Conservation (phyloP, 2,113 vertebrate species). For the Ifrita kowaldi region DNA sequence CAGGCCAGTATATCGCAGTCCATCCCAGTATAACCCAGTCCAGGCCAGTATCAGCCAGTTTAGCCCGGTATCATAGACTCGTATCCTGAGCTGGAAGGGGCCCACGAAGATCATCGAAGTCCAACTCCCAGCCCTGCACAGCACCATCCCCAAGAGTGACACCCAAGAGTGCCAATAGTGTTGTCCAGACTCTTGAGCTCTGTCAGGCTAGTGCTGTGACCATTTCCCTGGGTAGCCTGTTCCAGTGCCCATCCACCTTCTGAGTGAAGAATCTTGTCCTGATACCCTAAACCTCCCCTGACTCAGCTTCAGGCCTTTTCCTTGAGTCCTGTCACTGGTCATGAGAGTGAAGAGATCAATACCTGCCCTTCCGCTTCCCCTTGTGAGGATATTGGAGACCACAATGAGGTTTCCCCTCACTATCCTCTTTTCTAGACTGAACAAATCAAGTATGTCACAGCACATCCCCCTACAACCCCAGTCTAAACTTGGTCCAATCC, state of each 20-base stretch:
- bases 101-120: neutral
- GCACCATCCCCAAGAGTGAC: too few species aligned
- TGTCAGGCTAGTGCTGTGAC: too few species aligned
- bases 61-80: too few species aligned
- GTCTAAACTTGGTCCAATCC: too few species aligned
- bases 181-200: neutral
- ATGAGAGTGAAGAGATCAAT: fast-evolving
- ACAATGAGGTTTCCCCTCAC: neutral
- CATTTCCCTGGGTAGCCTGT: too few species aligned
- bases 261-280: neutral
- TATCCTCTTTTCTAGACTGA: neutral
- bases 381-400: neutral
- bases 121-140: neutral
- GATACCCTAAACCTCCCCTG: neutral
- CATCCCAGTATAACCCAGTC: neutral
- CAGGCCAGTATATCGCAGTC: neutral
- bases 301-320: neutral
- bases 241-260: fast-evolving
- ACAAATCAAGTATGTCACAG: neutral
- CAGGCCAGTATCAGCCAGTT: neutral
- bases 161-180: fast-evolving
- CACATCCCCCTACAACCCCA: neutral
- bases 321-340: neutral
- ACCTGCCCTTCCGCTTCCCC: neutral
- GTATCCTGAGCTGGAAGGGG: too few species aligned